Conservation (phyloP, 1,140 invertebrate genomes). For the Eumaeus atala region DNA sequence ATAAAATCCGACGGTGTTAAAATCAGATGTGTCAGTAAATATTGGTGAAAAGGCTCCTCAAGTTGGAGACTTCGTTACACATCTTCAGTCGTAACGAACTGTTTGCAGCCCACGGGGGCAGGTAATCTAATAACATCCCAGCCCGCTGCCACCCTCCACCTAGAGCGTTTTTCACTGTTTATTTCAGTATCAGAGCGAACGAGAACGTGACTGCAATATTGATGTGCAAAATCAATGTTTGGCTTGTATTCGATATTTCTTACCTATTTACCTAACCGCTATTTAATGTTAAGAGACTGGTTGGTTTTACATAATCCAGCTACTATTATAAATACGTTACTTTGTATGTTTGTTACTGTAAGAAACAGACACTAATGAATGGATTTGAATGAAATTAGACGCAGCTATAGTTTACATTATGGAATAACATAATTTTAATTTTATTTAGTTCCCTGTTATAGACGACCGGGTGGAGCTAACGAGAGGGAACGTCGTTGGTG, state of each 20-base stretch:
- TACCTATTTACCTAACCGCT: too few species aligned
- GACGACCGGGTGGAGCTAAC: too few species aligned
- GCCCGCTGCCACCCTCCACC: slow-evolving; percentile 20
- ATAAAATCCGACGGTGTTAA: not conserved
- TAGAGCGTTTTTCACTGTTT: slow-evolving; percentile 50
- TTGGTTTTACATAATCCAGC: too few species aligned
- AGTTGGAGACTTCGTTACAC: slow-evolving; percentile 44
- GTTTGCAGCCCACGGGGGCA: slow-evolving; percentile 52
- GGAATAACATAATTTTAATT: too few species aligned
- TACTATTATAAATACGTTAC: too few species aligned
- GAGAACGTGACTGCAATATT: slow-evolving; percentile 38
- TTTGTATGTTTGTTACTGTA: too few species aligned
- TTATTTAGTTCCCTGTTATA: too few species aligned
- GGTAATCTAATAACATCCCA: slow-evolving; percentile 40
- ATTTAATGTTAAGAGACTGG: too few species aligned
- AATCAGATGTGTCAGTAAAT: slow-evolving; percentile 16
- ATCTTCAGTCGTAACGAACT: slow-evolving; percentile 45
- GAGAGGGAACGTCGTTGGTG: too few species aligned
- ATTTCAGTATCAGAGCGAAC: slow-evolving; percentile 47
- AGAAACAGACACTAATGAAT: too few species aligned
- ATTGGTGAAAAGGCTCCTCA: slow-evolving; percentile 22
- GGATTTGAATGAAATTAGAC: too few species aligned
- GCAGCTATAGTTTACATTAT: too few species aligned
- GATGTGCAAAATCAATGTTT: slow-evolving; percentile 17
- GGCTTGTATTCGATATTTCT: slow-evolving; percentile 7